These are phyloP conservation scores for Blennius ocellaris DNA, from an alignment of 2,113 vertebrate genomes.

Conservation along the genomic window DNA sequence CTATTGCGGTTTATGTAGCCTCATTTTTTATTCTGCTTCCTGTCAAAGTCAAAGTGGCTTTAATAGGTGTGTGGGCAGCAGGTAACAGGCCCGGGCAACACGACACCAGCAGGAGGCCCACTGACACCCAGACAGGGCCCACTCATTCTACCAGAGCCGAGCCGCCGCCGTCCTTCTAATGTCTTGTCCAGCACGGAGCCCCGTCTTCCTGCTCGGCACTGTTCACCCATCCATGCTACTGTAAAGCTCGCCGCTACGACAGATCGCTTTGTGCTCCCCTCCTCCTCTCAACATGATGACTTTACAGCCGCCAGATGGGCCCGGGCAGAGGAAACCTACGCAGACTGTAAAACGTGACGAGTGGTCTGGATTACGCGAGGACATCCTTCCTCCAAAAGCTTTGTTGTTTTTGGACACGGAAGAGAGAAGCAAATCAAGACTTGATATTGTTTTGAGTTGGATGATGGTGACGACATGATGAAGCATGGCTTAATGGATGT, in stretches of 20 bases:
- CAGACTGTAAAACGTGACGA: slow-evolving; percentile 30
- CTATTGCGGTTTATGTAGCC: slow-evolving; percentile 20
- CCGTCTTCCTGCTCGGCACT: slow-evolving; percentile 8
- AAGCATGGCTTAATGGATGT: neutral
- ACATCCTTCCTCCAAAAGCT: slow-evolving; percentile 38
- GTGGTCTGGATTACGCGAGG: slow-evolving; percentile 13
- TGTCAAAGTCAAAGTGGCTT: slow-evolving; percentile 5
- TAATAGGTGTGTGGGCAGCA: slow-evolving; percentile 44
- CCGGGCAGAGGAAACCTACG: slow-evolving; percentile 40
- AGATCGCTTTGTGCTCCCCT: slow-evolving; percentile 43
- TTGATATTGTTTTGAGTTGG: slow-evolving; percentile 9
- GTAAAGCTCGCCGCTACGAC: slow-evolving; percentile 23
- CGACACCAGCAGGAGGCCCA: slow-evolving; percentile 41
- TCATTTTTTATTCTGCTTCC: slow-evolving; percentile 31
- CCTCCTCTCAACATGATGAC: slow-evolving; percentile 35
- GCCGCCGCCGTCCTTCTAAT: slow-evolving; percentile 20
- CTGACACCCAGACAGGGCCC: slow-evolving; percentile 17
- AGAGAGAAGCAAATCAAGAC: slow-evolving; percentile 19
- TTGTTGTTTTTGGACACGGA: slow-evolving; percentile 30
- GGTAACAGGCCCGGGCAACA: slow-evolving; percentile 18
- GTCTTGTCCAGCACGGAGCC: slow-evolving; percentile 50
- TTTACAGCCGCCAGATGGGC: slow-evolving; percentile 43
- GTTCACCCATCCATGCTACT: slow-evolving; percentile 12
- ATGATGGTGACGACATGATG: neutral
- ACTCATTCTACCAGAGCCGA: slow-evolving; percentile 18